Evolutionary conservation across 2,797 vertebrate species (phyloP).

Genomic region (Danionella dracula): DNA sequence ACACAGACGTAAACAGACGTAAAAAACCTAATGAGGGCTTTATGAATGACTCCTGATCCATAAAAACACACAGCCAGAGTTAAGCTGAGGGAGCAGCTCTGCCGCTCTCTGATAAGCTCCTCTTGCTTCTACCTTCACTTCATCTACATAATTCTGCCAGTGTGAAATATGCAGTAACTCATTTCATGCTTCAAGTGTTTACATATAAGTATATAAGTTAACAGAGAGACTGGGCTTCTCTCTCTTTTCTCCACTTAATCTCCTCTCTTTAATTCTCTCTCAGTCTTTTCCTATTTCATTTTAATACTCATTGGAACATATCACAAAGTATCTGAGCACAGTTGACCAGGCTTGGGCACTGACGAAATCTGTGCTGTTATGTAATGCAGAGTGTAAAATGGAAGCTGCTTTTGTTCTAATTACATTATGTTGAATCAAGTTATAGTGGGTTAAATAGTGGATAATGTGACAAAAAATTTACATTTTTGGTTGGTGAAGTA

Average conservation of each 20-base stretch:
- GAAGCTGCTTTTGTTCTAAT: not conserved
- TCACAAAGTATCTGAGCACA: not conserved
- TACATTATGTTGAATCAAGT: not conserved
- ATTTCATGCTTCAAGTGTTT: constrained; percentile 49
- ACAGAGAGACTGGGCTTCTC: constrained; percentile 10
- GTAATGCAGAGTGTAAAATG: not conserved
- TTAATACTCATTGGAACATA: not conserved
- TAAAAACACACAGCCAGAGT: constrained; percentile 38
- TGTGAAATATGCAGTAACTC: constrained; percentile 43
- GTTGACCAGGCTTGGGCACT: not conserved
- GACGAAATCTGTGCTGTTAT: not conserved
- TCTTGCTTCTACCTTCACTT: constrained; percentile 39
- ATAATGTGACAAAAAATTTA: too few species aligned
- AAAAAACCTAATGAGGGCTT: constrained; percentile 33
- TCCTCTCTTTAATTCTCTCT: constrained; percentile 19
- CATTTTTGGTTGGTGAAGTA: too few species aligned
- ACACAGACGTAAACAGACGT: constrained; percentile 24
- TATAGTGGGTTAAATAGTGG: too few species aligned
- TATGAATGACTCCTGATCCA: constrained; percentile 48
- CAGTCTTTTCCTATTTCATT: not conserved
- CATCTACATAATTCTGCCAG: constrained; percentile 49
- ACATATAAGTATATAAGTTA: constrained; percentile 33
- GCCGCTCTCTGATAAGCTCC: constrained; percentile 44
- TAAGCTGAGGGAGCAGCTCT: constrained; percentile 47
- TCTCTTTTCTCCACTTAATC: not conserved